Evolutionary conservation across 2,888 invertebrate genomes (phyloP).

Genomic region (Drosophila mettleri): DNA sequence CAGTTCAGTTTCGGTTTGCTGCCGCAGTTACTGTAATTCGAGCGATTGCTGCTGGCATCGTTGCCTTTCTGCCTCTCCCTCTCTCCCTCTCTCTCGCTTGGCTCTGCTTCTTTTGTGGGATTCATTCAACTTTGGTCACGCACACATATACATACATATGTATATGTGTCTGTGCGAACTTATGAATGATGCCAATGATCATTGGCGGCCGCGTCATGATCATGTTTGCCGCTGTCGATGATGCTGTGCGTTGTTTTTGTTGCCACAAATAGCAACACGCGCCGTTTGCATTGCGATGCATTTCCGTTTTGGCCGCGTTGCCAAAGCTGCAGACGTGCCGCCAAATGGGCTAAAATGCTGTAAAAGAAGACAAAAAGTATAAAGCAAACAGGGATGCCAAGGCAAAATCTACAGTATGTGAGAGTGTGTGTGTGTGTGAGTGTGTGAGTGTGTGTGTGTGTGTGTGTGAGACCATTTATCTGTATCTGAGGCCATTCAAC

Average conservation of each 20-base stretch:
- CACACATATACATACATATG: constrained; percentile 21
- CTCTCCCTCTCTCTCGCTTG: neutral
- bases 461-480: no score
- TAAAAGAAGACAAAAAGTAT: neutral
- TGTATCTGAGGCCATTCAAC: constrained; percentile 41
- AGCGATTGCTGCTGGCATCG: constrained; percentile 27
- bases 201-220: constrained; percentile 24
- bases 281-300: constrained; percentile 59
- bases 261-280: constrained; percentile 70
- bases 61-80: neutral
- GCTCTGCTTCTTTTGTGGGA: constrained; percentile 43
- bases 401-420: neutral
- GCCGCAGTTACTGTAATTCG: constrained; percentile 37
- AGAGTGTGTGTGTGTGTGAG: neutral
- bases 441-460: neutral
- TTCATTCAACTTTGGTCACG: constrained; percentile 59
- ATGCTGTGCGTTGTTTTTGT: constrained; percentile 32
- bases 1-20: constrained; percentile 15
- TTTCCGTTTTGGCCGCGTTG: constrained; percentile 72
- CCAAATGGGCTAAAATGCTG: constrained; percentile 28
- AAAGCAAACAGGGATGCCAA: constrained; percentile 23
- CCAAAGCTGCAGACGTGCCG: constrained; percentile 31
- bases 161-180: constrained; percentile 48
- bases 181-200: constrained; percentile 66
- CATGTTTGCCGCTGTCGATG: constrained; percentile 16